Base-by-base conservation (phyloP, 2,797 vertebrate genomes). In the Glyptemys insculpta region DNA sequence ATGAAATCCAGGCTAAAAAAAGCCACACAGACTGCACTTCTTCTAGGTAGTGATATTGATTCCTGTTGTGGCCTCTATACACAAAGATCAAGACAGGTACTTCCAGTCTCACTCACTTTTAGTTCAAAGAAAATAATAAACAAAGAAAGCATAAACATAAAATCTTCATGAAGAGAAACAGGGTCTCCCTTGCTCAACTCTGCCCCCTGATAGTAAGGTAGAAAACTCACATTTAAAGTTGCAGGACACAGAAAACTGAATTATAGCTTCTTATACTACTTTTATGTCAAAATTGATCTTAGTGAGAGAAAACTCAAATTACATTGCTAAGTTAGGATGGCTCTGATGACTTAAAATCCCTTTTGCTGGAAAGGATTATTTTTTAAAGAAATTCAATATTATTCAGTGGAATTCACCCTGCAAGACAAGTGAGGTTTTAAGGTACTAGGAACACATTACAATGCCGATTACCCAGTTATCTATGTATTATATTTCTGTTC, bases 51-150 rank as follows among this genome's bases (percentile, higher is more conserved):
- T 1, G 54, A 79, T 50, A 65, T 49, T 50, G 83, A 78, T 78
- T 94, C 74, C 86, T 56, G 52, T 56, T 1, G 2, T 88, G 87
- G 80, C 34, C 79, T 5, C 59, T 6, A 56, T 14, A 89, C 49
- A 93, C 87, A 91, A 86, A 85, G 44, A 95, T 83, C 29, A 57
- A 92, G 95, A 83, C 62, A 52, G 88, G 88, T 93, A 83, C 89
- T 91, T 95, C 83, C 79, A 79, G 76, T 29, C 59, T 88, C 90
- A 95, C 65, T 95, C 85, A 56, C 68, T 80, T 85, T 21, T 53
- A 50, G 78, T 91, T 91, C 91, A 91, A 91, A 93, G 78, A 81
- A 94, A 88, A 25, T 83, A 88, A 92, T 83, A 81, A 87, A 92
- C 81, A 79, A 87, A 68, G 53, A 34, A 82, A 87, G 76, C 56